Percentiles rank a stretch among this genome's conserved stretches.
These are phyloP conservation scores for Halocynthia roretzi DNA, from an alignment of 23 tunicate species.

Conservation along the genomic window DNA sequence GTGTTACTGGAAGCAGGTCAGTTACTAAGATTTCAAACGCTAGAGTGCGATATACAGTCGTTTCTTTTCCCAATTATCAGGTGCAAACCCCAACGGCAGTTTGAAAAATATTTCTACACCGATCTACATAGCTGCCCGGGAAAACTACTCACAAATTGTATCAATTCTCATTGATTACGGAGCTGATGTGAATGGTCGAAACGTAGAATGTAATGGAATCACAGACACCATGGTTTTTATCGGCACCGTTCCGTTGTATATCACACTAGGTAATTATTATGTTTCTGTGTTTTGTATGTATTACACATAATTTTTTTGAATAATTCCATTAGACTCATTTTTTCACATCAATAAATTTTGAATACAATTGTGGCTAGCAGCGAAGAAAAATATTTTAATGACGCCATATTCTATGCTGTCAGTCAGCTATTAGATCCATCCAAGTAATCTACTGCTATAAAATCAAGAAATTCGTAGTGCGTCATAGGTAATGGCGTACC, in stretches of 20 bases:
- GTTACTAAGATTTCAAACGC: not conserved
- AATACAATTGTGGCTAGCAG: too few species aligned
- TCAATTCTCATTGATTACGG: conserved; percentile 56
- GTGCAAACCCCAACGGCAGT: conserved; percentile 86
- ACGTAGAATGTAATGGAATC: conserved; percentile 10
- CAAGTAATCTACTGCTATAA: too few species aligned
- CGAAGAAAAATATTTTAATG: too few species aligned
- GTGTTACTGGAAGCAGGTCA: conserved; percentile 44
- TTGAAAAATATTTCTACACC: conserved; percentile 57
- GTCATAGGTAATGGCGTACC: too few species aligned
- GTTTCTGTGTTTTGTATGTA: too few species aligned
- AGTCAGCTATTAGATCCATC: too few species aligned
- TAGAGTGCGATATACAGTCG: too few species aligned
- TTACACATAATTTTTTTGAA: too few species aligned
- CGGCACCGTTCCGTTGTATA: conserved; percentile 63
- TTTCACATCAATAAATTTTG: too few species aligned
- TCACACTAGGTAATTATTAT: conserved; percentile 54
- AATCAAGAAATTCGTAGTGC: too few species aligned
- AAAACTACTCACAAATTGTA: conserved; percentile 51
- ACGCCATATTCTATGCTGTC: too few species aligned
- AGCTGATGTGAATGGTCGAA: conserved; percentile 80
- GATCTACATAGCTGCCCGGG: conserved; percentile 66
- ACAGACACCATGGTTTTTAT: not conserved
- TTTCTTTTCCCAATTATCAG: conserved; percentile 9
- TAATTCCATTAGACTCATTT: too few species aligned